Percentiles rank a stretch among this genome's conserved stretches.
These are phyloP conservation scores for Oncorhynchus tshawytscha DNA, from an alignment of 2,113 vertebrate species.

Conservation along the genomic window DNA sequence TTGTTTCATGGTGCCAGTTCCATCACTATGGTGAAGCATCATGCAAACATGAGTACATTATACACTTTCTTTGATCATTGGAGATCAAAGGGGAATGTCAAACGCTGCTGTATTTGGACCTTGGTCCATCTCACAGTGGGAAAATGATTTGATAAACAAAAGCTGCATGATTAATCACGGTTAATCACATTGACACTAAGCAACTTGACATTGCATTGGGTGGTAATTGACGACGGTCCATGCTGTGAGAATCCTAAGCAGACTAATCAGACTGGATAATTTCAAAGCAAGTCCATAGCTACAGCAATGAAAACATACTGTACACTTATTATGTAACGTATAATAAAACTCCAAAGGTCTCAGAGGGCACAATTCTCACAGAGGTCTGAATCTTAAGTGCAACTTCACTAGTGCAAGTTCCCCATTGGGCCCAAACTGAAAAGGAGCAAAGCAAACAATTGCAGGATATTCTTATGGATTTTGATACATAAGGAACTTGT, in stretches of 20 bases:
- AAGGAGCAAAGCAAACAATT: too few species aligned
- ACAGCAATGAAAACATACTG: background rate
- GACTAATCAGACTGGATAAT: too few species aligned
- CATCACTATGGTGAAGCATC: conserved; percentile 9
- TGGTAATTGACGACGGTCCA: background rate
- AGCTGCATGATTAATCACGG: background rate
- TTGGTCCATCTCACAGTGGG: background rate
- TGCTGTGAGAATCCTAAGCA: too few species aligned
- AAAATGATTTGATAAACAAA: background rate
- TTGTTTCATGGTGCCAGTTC: conserved; percentile 14
- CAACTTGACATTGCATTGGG: background rate
- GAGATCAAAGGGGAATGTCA: conserved; percentile 14
- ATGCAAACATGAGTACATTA: background rate
- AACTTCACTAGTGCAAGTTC: too few species aligned
- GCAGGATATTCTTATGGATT: too few species aligned
- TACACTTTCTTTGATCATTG: conserved; percentile 5
- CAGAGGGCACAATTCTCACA: too few species aligned
- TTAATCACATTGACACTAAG: background rate
- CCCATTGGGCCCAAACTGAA: too few species aligned
- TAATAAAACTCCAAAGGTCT: too few species aligned
- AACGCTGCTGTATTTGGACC: background rate
- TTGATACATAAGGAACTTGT: background rate
- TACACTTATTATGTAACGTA: too few species aligned
- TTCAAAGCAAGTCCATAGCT: too few species aligned
- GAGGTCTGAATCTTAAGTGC: too few species aligned